Conservation (phyloP, 2,113 vertebrate genomes). For the Atherinomorus stipes region DNA sequence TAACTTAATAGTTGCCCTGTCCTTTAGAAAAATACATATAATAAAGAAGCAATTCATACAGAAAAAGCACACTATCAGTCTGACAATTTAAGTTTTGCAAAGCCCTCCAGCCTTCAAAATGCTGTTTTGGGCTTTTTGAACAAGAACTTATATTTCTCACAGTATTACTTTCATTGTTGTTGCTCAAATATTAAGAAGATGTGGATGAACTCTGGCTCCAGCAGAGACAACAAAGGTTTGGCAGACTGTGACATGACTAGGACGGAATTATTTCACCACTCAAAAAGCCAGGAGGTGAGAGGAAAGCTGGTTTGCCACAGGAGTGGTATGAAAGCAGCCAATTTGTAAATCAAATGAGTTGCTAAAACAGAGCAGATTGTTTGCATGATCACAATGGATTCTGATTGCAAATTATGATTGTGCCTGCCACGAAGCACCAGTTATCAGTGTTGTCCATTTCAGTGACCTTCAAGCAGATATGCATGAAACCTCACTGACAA, state of each 20-base stretch:
- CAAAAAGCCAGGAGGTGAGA: conserved; percentile 28
- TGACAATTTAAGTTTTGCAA: conserved; percentile 4
- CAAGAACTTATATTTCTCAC: conserved; percentile 10
- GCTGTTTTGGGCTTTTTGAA: conserved; percentile 2
- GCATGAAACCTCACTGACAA: conserved; percentile 33
- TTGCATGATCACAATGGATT: conserved; percentile 42
- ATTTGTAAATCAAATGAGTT: conserved; percentile 72
- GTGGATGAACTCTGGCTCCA: conserved; percentile 47
- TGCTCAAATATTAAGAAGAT: conserved; percentile 15
- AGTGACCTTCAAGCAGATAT: conserved; percentile 55
- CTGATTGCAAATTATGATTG: conserved; percentile 34
- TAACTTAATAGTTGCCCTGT: background rate
- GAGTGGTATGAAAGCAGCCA: conserved; percentile 26
- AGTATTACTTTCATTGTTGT: conserved; percentile 23
- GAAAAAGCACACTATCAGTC: background rate
- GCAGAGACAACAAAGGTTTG: conserved; percentile 15
- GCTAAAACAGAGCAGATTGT: conserved; percentile 58
- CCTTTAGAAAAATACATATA: background rate
- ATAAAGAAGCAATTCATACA: background rate
- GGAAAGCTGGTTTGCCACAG: conserved; percentile 40
- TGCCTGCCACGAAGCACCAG: conserved; percentile 32
- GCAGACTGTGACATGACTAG: conserved; percentile 9
- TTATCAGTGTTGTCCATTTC: conserved; percentile 33
- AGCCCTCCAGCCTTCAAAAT: conserved; percentile 8
- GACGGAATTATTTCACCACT: conserved; percentile 44